Evolutionary conservation across 2,888 invertebrate genomes (phyloP).

Genomic region (Yponomeuta sedellus): DNA sequence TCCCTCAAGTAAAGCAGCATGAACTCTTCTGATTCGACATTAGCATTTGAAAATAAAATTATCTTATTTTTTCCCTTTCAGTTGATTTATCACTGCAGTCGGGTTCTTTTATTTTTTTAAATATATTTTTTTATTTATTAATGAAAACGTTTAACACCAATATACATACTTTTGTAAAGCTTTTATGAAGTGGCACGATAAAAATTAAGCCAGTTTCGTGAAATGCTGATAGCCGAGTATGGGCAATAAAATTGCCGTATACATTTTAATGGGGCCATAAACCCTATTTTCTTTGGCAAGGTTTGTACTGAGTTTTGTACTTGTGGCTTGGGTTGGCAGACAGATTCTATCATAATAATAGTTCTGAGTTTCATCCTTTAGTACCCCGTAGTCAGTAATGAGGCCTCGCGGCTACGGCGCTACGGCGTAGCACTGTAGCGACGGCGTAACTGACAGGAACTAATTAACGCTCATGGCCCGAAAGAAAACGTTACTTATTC

Average conservation of each 20-base stretch:
- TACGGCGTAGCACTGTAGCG: constrained; percentile 9
- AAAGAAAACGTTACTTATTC: constrained; percentile 2
- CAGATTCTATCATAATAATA: constrained; percentile 6
- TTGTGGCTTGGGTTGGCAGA: background rate
- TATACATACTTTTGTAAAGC: too few species aligned
- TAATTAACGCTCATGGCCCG: constrained; percentile 12
- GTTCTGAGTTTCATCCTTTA: constrained; percentile 10
- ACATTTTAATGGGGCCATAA: background rate
- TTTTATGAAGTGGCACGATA: background rate
- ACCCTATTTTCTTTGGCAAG: background rate
- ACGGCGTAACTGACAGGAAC: constrained; percentile 4
- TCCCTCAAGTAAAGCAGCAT: too few species aligned
- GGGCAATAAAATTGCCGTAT: background rate
- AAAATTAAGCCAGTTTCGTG: constrained; percentile 8
- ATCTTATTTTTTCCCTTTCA: too few species aligned
- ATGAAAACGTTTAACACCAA: too few species aligned
- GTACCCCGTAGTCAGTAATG: constrained; percentile 13
- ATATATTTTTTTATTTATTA: too few species aligned
- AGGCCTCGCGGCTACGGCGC: constrained; percentile 18
- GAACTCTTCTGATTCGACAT: too few species aligned
- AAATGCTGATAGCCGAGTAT: background rate
- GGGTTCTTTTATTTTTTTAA: too few species aligned
- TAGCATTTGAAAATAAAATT: too few species aligned
- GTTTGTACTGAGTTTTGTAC: background rate
- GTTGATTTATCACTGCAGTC: too few species aligned